phyloP scores from a whole-genome alignment of 2,797 vertebrate species.

The Xenentodon cancila region DNA sequence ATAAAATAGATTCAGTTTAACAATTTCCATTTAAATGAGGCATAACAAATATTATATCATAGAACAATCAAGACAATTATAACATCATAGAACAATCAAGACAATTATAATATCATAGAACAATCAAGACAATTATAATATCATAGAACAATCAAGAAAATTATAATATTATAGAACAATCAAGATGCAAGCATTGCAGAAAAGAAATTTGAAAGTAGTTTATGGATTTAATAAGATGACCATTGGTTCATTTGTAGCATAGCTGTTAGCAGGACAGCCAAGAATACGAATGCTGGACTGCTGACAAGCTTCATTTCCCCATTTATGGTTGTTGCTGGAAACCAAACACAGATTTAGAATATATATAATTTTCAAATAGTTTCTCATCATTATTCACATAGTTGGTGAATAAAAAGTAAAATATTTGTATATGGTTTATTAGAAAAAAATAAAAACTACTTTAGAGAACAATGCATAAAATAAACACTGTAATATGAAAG shows the following conservation, averaged over 20 bases:
- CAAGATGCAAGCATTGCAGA: background rate
- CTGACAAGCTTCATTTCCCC: background rate
- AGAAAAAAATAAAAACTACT: background rate
- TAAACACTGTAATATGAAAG: too few relatives aligned
- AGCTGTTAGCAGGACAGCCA: constrained; percentile 33
- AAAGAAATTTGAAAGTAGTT: background rate
- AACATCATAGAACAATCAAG: background rate
- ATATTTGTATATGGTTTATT: background rate
- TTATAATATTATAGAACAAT: background rate
- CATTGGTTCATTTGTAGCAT: constrained; percentile 30
- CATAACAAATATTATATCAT: background rate
- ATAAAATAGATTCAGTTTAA: too few relatives aligned
- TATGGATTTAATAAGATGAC: constrained; percentile 1
- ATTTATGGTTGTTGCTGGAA: constrained; percentile 7
- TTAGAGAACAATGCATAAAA: too few relatives aligned
- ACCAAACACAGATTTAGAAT: background rate
- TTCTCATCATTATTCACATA: background rate
- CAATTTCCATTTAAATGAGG: background rate
- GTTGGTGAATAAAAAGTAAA: background rate
- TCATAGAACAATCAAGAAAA: background rate
- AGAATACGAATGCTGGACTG: constrained; percentile 6
- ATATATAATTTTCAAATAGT: background rate
- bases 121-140: too few relatives aligned
- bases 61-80: background rate
- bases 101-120: too few relatives aligned